Evolutionary conservation across 2,888 invertebrate genomes (phyloP).

Genomic region (Oscheius sp.): DNA sequence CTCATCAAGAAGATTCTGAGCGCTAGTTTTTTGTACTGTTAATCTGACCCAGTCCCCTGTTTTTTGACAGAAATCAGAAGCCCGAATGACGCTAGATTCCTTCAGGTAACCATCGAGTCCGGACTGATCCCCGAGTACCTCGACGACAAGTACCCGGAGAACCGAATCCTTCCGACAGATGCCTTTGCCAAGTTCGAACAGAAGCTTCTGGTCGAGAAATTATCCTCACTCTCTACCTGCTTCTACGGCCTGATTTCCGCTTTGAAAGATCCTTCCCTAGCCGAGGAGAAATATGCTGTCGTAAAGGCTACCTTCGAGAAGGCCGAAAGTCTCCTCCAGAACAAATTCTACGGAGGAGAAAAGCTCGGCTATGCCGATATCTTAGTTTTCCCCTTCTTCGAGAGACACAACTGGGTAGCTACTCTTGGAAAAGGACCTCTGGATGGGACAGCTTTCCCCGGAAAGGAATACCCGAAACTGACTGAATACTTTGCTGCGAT

Average conservation of each 20-base stretch:
- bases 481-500: conserved; percentile 47
- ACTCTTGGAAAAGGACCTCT: conserved; percentile 41
- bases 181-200: conserved; percentile 82
- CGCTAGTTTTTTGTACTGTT: no score
- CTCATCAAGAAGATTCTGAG: no score
- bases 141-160: conserved; percentile 83
- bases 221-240: conserved; percentile 70
- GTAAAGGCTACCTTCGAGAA: conserved; percentile 51
- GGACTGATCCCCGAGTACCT: conserved; percentile 84
- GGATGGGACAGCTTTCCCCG: conserved; percentile 43
- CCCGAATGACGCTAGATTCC: neutral
- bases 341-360: conserved; percentile 58
- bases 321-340: conserved; percentile 51
- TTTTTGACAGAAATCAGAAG: no score
- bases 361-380: conserved; percentile 54
- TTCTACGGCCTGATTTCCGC: conserved; percentile 40
- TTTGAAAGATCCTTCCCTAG: conserved; percentile 39
- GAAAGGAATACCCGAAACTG: conserved; percentile 52
- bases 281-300: conserved; percentile 44
- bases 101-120: conserved; percentile 82
- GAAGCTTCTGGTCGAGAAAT: conserved; percentile 81
- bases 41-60: no score
- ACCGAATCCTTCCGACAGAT: conserved; percentile 80
- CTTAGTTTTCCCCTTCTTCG: conserved; percentile 61
- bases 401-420: conserved; percentile 52